Evolutionary conservation across 2,113 vertebrate genomes (phyloP).

Genomic region (Atrichornis clamosus): DNA sequence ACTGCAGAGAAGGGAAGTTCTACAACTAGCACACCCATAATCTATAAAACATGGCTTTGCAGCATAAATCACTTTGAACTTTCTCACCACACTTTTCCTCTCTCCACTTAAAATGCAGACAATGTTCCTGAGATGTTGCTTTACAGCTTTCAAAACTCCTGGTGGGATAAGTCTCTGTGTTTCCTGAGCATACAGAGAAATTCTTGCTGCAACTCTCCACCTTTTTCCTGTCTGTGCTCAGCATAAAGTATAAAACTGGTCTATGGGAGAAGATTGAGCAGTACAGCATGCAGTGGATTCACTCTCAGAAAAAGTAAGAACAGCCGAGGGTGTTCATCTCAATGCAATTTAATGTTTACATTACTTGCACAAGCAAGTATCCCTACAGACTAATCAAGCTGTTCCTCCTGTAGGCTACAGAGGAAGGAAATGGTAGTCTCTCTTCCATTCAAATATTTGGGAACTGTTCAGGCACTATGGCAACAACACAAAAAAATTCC

Average conservation of each 20-base stretch:
- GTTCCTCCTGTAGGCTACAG: neutral
- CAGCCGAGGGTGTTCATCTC: neutral
- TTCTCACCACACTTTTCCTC: neutral
- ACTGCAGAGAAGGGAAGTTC: neutral
- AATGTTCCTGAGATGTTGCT: rapidly evolving
- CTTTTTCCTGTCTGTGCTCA: neutral
- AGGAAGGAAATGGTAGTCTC: conserved; percentile 42
- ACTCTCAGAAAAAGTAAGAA: neutral
- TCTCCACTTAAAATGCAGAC: neutral
- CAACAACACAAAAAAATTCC: neutral
- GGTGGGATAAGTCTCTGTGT: neutral
- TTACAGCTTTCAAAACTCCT: neutral
- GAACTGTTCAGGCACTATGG: neutral
- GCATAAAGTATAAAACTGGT: neutral
- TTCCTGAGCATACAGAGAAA: neutral
- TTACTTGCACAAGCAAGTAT: neutral
- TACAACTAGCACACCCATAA: neutral
- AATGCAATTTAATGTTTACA: neutral
- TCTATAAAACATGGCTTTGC: neutral
- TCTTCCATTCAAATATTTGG: neutral
- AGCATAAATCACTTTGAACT: neutral
- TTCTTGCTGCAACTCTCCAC: neutral
- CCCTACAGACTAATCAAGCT: neutral
- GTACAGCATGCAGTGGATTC: neutral
- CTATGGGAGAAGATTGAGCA: neutral